Evolutionary conservation across 2,888 invertebrate species (phyloP).

Genomic region (Gandaritis pyraliata): DNA sequence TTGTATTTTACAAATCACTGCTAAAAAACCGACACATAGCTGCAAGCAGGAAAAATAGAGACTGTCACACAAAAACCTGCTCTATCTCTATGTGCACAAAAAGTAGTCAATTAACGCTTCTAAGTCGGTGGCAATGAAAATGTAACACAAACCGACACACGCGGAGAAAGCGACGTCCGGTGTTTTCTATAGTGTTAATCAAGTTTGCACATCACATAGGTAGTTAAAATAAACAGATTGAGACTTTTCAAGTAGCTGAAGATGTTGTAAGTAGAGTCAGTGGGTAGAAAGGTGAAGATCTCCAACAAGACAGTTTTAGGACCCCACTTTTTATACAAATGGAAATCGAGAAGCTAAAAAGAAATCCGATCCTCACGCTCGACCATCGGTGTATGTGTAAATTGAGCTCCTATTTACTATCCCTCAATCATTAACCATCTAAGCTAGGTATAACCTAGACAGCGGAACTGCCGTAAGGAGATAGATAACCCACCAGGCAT

Average conservation of each 20-base stretch:
- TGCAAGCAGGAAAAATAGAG: constrained; percentile 1
- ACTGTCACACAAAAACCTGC: constrained; percentile 11
- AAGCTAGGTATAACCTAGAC: not conserved
- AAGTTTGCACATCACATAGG: constrained; percentile 25
- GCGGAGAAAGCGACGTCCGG: constrained; percentile 39
- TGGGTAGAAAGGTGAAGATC: too few relatives aligned
- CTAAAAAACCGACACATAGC: too few relatives aligned
- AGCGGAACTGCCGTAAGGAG: not conserved
- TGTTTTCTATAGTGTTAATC: constrained; percentile 28
- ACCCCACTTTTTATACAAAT: too few relatives aligned
- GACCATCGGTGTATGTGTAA: too few relatives aligned
- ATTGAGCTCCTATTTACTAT: too few relatives aligned
- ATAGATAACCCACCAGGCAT: not conserved
- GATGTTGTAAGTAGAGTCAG: too few relatives aligned
- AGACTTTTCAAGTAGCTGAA: too few relatives aligned
- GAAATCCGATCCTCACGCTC: too few relatives aligned
- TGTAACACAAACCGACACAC: constrained; percentile 35
- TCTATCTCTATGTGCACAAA: constrained; percentile 25
- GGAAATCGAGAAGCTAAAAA: too few relatives aligned
- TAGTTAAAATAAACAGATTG: too few relatives aligned
- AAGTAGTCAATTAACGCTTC: constrained; percentile 35
- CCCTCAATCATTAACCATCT: not conserved
- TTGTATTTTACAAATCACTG: too few relatives aligned
- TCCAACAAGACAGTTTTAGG: too few relatives aligned
- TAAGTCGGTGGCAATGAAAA: constrained; percentile 24